Conservation (phyloP, 2,113 vertebrate genomes). For the Bettongia penicillata region DNA sequence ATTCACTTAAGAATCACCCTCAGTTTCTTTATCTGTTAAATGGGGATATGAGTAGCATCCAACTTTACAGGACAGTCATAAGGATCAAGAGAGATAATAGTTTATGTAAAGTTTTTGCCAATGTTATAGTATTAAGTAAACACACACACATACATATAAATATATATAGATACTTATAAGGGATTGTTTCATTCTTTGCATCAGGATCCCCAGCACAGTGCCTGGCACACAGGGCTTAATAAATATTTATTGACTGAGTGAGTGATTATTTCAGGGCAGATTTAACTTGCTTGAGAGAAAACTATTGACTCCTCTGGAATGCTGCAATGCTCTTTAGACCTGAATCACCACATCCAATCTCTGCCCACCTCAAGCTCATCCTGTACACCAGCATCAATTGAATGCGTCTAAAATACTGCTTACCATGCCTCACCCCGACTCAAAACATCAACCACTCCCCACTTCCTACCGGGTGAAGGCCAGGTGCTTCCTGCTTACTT, state of each 20-base stretch:
- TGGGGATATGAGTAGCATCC: neutral
- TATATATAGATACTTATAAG: neutral
- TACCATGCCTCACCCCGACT: neutral
- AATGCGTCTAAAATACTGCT: neutral
- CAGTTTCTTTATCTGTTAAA: neutral
- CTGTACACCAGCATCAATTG: neutral
- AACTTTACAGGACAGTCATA: neutral
- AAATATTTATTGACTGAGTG: neutral
- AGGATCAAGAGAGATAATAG: neutral
- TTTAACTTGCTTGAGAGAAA: neutral
- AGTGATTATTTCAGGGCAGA: neutral
- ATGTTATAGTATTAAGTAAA: neutral
- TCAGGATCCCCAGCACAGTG: neutral
- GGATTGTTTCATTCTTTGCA: neutral
- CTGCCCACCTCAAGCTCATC: neutral
- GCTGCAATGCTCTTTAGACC: neutral
- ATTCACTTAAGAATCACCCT: neutral
- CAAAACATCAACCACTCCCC: neutral
- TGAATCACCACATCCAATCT: neutral
- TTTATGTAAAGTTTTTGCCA: neutral
- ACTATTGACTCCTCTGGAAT: neutral
- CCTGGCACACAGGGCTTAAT: neutral
- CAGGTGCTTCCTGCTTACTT: conserved; percentile 19
- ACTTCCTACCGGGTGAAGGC: neutral
- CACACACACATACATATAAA: too few species aligned